Base-by-base conservation (phyloP, 2,113 vertebrate species). In the Pimephales promelas region DNA sequence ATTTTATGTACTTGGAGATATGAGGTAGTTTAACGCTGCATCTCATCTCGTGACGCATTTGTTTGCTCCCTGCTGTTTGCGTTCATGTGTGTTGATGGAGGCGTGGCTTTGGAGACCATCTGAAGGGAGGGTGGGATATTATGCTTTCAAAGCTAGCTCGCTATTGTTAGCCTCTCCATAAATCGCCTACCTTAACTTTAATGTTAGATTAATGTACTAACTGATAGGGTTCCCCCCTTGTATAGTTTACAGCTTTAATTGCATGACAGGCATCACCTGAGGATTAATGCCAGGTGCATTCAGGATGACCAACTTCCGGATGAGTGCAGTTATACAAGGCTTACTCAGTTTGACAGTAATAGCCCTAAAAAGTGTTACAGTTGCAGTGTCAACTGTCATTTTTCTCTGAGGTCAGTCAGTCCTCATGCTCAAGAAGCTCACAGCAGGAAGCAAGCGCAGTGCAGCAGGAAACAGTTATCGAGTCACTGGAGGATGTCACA, bases 371-470 rank as follows among this genome's bases (percentile, higher is more conserved):
- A 22, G 24, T 79, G 77, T 79, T 79, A n/a, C n/a, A n/a, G n/a
- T 79, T 49, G 59, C 77, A 49, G 59, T 31, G 57, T 79, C 77
- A 40, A 79, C 80, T 87, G 82, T 88, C 89, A 76, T 75, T 85
- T 86, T 45, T 88, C 86, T 43, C 84, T 87, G 85, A 92, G 86
- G 70, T 78, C 61, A 64, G 83, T 89, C 82, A 52, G 45, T 73
- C 71, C 85, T 89, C 83, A 73, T 81, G 85, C 68, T 57, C 79
- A 86, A 91, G 90, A 90, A 82, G 85, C 84, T 88, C 88, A 1
- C 90, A 89, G 88, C 87, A 72, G 26, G 72, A 74, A 47, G 8
- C 73, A 7, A 68, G 64, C 34, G 3, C 20, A 40, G 31, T 68
- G 34, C 90, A 89, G 88, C 87, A 72, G 72, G 72, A 74, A 49